Base-by-base conservation (phyloP, 2,113 vertebrate genomes). In the Myxocyprinus asiaticus region DNA sequence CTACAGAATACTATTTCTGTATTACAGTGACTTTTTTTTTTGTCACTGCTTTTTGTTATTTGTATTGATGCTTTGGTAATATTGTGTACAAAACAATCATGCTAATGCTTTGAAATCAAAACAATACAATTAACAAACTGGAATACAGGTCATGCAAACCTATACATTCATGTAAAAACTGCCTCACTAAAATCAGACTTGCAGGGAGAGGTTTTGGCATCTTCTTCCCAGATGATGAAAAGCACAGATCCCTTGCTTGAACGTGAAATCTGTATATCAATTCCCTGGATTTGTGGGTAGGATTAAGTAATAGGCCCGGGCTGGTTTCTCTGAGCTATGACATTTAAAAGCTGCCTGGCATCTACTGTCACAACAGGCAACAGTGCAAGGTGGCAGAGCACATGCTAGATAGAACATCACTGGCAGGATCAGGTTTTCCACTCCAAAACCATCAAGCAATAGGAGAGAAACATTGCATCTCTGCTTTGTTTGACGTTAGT, bases 341-440 rank as follows among this genome's bases (percentile, higher is more conserved):
- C 77, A 79, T 79, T 79, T 79, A 44, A 48, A 55, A 69, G 14
- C 42, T 65, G 55, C 33, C 48, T 44, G 43, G 77, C 68, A 79
- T 79, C 77, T 72, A 68, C 42, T 72, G 33, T 79, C 77, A 56
- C 77, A 63, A 47, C 42, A 14, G 77, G 77, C 9, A 8, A 12
- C 50, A 33, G 15, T 9, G 48, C 15, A 33, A 71, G 9, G 78
- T 48, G 43, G 61, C 53, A 9, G 22, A 65, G 68, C 59, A n/a
- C 50, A 72, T 47, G 61, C 42, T 59, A 65, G 22, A 33, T 33
- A 33, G 5, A 56, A 22, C 33, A 56, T 64, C n/a, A 42, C 63
- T 65, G n/a, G 43, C 50, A 45, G 53, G 42, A 56, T 55, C 10
- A 2, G 5, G 14, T 72, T 56, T 58, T 65, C n/a, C 47, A 50